Base-by-base conservation (phyloP, 2,888 invertebrate genomes). In the Troides helena region DNA sequence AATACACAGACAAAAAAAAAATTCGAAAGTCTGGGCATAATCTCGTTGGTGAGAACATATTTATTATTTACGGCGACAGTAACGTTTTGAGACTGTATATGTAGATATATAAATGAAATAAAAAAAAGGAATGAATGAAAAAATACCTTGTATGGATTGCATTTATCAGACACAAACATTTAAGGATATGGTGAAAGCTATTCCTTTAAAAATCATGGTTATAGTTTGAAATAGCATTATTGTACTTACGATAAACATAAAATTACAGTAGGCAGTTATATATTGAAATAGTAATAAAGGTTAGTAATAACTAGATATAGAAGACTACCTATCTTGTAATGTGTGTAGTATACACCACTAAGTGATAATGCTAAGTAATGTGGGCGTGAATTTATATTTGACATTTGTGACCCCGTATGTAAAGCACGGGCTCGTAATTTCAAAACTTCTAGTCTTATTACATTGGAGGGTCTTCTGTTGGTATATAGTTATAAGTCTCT, bases 61-160 rank as follows among this genome's bases (percentile, higher is more conserved):
- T 78, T 84, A 83, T 85, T 5, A 85, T 84, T 85, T 81, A 77
- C 77, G 21, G 66, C 66, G 63, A 62, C 67, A 69, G 69, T 67
- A 71, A 65, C 65, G 53, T 70, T 63, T 18, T 21, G 56, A 23
- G 23, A 46, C 64, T 53, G 23, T 23, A 58, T 23, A 10, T 23
- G 21, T 23, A 58, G 23, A 10, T 58, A 21, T 21, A 21, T 21
- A 21, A 21, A 21, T 21, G 21, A 21, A 21, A 21, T 21, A 21
- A 21, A 21, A 21, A 21, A 21, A 21, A 21, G 7, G n/a, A 12
- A 23, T 23, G 14, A 23, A 23, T 14, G 10, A 10, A 58, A 58
- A 23, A 30, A 30, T 3, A 30, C 30, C 30, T 30, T 30, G 3
- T 30, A 3, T 4, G 30, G 30, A 30, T 30, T 30, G 2, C 30